Percentiles rank a stretch among this genome's conserved stretches.
phyloP scores from a whole-genome alignment of 2,113 vertebrate species.

The Dendropsophus ebraccatus region DNA sequence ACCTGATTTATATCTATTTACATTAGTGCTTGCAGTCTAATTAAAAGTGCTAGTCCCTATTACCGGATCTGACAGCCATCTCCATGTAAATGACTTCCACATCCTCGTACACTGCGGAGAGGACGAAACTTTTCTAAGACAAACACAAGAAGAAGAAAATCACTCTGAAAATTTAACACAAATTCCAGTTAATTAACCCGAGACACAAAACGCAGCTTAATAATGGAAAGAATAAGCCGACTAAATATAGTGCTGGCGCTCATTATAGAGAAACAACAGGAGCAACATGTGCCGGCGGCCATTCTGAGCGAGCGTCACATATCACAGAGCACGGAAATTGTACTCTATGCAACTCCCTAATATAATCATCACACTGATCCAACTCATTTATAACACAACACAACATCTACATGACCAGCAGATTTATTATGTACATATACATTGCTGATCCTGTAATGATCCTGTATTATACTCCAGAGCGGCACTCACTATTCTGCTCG shows the following conservation, averaged over 20 bases:
- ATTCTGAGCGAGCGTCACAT: not conserved
- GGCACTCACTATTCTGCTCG: too few relatives aligned
- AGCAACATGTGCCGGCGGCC: not conserved
- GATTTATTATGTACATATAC: too few relatives aligned
- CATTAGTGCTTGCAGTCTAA: constrained; percentile 14
- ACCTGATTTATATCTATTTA: constrained; percentile 28
- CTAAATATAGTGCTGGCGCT: not conserved
- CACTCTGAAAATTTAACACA: not conserved
- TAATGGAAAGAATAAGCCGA: not conserved
- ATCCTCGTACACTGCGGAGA: not conserved
- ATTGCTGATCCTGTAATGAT: not conserved
- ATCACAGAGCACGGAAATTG: not conserved
- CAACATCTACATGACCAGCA: too few relatives aligned
- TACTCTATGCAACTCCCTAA: too few relatives aligned
- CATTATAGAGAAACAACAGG: too few relatives aligned
- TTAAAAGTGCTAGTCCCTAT: constrained; percentile 17
- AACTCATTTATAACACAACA: too few relatives aligned
- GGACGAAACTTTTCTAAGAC: not conserved
- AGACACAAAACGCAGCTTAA: not conserved
- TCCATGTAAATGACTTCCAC: constrained; percentile 19
- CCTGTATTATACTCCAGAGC: too few relatives aligned
- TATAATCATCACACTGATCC: too few relatives aligned
- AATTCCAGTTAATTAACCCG: not conserved
- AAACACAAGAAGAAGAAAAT: constrained; percentile 6
- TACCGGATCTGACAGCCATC: not conserved